Percentiles rank a stretch among this genome's conserved stretches.
Evolutionary conservation across 2,797 vertebrate genomes (phyloP).

Genomic region (Melanotaenia boesemani): DNA sequence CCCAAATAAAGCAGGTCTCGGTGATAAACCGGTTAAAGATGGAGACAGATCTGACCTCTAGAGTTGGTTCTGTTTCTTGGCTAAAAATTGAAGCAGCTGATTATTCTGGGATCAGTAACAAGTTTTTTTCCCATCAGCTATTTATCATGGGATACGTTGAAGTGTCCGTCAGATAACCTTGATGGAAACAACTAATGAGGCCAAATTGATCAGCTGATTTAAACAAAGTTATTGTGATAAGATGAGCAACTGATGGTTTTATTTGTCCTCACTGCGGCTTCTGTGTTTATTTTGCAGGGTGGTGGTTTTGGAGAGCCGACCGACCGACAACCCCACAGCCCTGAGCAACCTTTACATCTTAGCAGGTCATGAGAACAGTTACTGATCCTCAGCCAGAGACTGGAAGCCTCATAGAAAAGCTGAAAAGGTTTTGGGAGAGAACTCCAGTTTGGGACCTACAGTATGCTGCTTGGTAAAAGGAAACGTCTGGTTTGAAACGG

Average conservation of each 20-base stretch:
- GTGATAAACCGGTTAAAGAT: no score
- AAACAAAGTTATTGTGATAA: neutral
- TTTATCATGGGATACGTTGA: no score
- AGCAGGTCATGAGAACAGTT: conserved; percentile 98
- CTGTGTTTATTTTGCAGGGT: conserved; percentile 84
- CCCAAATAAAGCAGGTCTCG: no score
- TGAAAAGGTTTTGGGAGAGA: conserved; percentile 36
- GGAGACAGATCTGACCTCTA: no score
- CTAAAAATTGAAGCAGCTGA: no score
- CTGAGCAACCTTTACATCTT: conserved; percentile 99
- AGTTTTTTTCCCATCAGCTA: no score
- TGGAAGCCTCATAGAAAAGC: neutral
- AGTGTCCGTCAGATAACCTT: no score
- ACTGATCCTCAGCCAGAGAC: conserved; percentile 79
- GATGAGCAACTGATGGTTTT: neutral
- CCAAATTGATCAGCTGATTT: no score
- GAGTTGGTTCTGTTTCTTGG: no score
- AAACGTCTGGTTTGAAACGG: conserved; percentile 17
- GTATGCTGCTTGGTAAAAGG: neutral
- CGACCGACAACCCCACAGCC: conserved; percentile 93
- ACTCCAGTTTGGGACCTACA: conserved; percentile 17
- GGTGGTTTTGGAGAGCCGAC: conserved; percentile 96
- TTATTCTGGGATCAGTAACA: no score
- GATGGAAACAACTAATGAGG: no score
- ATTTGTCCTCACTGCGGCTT: neutral